Base-by-base conservation (phyloP, 2,888 invertebrate species). In the Drosophila ezoana region DNA sequence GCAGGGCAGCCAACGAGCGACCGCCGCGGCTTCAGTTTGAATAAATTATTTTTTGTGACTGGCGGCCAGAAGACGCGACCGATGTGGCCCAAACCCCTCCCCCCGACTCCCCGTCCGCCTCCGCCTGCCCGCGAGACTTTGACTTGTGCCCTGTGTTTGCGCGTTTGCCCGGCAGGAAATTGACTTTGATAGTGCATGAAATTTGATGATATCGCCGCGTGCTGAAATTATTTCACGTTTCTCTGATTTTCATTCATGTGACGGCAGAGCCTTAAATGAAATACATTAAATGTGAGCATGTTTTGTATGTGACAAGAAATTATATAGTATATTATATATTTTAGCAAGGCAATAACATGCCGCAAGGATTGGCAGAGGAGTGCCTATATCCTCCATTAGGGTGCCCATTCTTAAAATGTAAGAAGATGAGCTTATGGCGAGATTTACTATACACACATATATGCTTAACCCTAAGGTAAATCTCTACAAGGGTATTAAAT, bases 111-210 rank as follows among this genome's bases (percentile, higher is more conserved):
- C 14, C 14, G 2, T 14, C n/a, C 8, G 3, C 14, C 14, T 0
- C 11, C n/a, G n/a, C n/a, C n/a, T n/a, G 40, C 23, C 51, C 38
- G 28, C 40, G 8, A 53, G 64, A 53, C 35, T 9, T n/a, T 52
- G 35, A 14, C 33, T 20, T 28, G 28, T 3, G 28, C 28, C 28
- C 8, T 28, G 28, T 28, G 28, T 28, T 28, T 28, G 28, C 28
- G 28, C 28, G 28, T 8, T 35, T 14, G 35, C 13, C 20, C 35
- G 71, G 52, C 72, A 65, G 84, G 89, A 85, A 85, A 85, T 88
- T 89, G 87, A 87, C 84, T 88, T 85, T 85, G 89, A 84, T 85
- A 88, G 87, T 88, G 87, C 81, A 87, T 83, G 79, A 87, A 85
- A 88, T 84, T 87, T 88, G 87, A 84, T 88, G 81, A 87, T 83